A percentile compares a stretch with the other conserved stretches of the same genome.
Evolutionary conservation across 2,113 vertebrate genomes (phyloP).

Genomic region (Donacobius atricapilla): DNA sequence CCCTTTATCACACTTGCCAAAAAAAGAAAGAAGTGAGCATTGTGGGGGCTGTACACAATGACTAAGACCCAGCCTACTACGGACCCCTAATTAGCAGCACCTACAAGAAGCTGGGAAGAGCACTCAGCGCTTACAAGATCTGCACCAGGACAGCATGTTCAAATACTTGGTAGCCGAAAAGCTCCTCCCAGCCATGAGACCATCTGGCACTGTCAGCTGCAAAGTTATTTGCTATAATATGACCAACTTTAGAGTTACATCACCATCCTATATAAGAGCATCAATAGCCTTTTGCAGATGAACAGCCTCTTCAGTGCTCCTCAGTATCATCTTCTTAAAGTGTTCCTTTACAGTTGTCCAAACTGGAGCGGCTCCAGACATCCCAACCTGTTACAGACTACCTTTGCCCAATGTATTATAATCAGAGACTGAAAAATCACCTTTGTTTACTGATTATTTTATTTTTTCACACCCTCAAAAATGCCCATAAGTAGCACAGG

Average conservation of each 20-base stretch:
- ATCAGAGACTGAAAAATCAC: background rate
- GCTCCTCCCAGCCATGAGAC: background rate
- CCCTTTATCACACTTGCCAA: background rate
- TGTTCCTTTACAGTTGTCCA: background rate
- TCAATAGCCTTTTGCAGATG: background rate
- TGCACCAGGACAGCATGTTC: background rate
- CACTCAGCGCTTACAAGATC: background rate
- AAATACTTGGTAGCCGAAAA: background rate
- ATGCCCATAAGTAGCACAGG: background rate
- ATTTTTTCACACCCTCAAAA: background rate
- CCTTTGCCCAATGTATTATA: background rate
- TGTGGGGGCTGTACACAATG: background rate
- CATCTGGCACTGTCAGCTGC: background rate
- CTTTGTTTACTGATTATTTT: background rate
- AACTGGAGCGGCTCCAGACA: background rate
- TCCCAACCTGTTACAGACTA: background rate
- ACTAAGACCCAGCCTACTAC: background rate
- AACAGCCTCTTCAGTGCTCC: background rate
- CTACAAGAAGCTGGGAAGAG: background rate
- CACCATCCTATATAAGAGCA: background rate
- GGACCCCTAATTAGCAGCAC: background rate
- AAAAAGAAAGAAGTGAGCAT: background rate
- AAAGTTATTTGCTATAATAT: background rate
- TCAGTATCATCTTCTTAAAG: background rate
- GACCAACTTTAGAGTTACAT: background rate